Evolutionary conservation across 2,797 vertebrate species (phyloP).

Genomic region (Bufotes viridis): DNA sequence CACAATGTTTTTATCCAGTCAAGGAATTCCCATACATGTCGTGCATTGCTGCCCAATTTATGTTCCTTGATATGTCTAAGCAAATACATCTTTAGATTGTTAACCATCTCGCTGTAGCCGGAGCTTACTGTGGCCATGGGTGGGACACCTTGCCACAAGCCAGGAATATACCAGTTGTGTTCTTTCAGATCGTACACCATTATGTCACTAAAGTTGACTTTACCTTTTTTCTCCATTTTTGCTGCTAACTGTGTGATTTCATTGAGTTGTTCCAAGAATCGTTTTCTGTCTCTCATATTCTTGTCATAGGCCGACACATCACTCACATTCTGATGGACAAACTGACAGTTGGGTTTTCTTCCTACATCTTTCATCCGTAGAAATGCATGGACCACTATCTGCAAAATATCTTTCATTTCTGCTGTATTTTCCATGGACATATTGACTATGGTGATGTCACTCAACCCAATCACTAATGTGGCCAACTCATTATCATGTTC

Average conservation of each 20-base stretch:
- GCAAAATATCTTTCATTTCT: slow-evolving; percentile 63
- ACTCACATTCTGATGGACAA: slow-evolving; percentile 51
- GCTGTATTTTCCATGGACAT: slow-evolving; percentile 65
- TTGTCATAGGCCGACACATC: slow-evolving; percentile 28
- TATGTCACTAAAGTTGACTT: slow-evolving; percentile 62
- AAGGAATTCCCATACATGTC: slow-evolving; percentile 66
- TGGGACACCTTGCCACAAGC: slow-evolving; percentile 74
- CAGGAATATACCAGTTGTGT: slow-evolving; percentile 71
- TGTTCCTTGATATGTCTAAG: not conserved
- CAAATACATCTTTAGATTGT: not conserved
- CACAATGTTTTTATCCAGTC: slow-evolving; percentile 74
- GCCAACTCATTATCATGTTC: slow-evolving; percentile 54
- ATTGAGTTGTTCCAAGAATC: slow-evolving; percentile 43
- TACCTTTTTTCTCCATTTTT: slow-evolving; percentile 65
- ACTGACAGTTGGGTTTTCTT: slow-evolving; percentile 41
- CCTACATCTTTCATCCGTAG: slow-evolving; percentile 52
- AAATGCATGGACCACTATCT: slow-evolving; percentile 54
- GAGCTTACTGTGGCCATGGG: slow-evolving; percentile 69
- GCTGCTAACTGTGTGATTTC: slow-evolving; percentile 62
- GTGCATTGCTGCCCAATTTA: not conserved
- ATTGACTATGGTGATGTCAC: slow-evolving; percentile 71
- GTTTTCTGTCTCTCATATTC: slow-evolving; percentile 19
- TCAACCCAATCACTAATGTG: slow-evolving; percentile 71
- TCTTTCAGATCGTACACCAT: slow-evolving; percentile 38
- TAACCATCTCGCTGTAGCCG: slow-evolving; percentile 67